These are phyloP conservation scores for Mastomys natalensis DNA, from an alignment of 2,113 vertebrate species.

Conservation along the genomic window DNA sequence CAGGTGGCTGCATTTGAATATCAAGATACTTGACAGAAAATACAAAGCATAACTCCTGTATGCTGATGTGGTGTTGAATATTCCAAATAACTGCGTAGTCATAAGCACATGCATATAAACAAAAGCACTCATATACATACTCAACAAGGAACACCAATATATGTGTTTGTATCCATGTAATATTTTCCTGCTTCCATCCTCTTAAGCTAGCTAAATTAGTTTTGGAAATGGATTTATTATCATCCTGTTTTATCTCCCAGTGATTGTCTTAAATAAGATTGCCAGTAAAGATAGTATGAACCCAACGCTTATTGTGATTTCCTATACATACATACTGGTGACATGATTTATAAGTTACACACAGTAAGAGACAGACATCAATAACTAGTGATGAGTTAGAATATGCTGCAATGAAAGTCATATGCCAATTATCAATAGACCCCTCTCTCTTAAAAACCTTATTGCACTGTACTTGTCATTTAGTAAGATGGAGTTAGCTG, in stretches of 20 bases:
- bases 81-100: not conserved
- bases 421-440: too few species aligned
- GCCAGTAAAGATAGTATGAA: not conserved
- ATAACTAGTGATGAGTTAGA: not conserved
- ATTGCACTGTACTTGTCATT: not conserved
- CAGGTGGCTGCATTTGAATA: not conserved
- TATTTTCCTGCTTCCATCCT: not conserved
- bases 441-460: not conserved
- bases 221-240: constrained; percentile 18
- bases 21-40: not conserved
- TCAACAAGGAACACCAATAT: not conserved
- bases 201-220: not conserved
- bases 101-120: not conserved
- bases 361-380: not conserved
- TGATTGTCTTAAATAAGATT: not conserved
- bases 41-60: not conserved
- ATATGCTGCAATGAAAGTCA: not conserved
- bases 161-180: not conserved
- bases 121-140: not conserved
- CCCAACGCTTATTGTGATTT: not conserved
- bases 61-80: not conserved
- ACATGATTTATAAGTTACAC: not conserved
- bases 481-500: not conserved
- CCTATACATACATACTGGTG: not conserved
- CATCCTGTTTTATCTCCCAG: not conserved